Evolutionary conservation across 2,797 vertebrate genomes (phyloP).

Genomic region (Gadopsis marmoratus): DNA sequence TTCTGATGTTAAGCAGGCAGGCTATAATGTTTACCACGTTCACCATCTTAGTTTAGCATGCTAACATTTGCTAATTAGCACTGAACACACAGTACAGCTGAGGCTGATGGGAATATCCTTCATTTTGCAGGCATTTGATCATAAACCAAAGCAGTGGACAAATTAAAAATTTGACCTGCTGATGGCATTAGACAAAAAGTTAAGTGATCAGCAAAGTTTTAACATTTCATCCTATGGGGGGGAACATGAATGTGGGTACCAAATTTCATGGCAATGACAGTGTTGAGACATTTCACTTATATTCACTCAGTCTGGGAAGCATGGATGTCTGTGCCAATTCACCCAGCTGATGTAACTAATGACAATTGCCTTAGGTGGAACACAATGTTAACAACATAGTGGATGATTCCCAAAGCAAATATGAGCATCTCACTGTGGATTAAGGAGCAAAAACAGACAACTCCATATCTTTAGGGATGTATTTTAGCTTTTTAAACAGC

Average conservation of each 20-base stretch:
- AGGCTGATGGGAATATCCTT: background rate
- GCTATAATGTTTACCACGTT: background rate
- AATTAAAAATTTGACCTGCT: background rate
- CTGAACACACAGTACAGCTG: background rate
- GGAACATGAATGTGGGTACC: background rate
- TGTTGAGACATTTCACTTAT: background rate
- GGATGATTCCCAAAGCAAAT: constrained; percentile 19
- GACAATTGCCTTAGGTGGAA: background rate
- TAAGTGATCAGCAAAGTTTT: background rate
- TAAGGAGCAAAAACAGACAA: constrained; percentile 18
- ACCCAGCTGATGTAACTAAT: background rate
- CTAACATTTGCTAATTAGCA: background rate
- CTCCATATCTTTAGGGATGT: constrained; percentile 9
- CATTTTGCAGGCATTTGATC: background rate
- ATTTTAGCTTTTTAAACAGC: constrained; percentile 19
- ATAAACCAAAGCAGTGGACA: background rate
- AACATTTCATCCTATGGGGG: background rate
- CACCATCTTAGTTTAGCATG: background rate
- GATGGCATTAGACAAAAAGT: background rate
- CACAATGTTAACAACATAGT: background rate
- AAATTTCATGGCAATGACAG: background rate
- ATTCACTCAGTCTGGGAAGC: background rate
- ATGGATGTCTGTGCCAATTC: background rate
- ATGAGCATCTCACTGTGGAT: constrained; percentile 21
- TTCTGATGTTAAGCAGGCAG: background rate